Conservation (phyloP, 2,888 invertebrate genomes). For the Ariolimax columbianus region DNA sequence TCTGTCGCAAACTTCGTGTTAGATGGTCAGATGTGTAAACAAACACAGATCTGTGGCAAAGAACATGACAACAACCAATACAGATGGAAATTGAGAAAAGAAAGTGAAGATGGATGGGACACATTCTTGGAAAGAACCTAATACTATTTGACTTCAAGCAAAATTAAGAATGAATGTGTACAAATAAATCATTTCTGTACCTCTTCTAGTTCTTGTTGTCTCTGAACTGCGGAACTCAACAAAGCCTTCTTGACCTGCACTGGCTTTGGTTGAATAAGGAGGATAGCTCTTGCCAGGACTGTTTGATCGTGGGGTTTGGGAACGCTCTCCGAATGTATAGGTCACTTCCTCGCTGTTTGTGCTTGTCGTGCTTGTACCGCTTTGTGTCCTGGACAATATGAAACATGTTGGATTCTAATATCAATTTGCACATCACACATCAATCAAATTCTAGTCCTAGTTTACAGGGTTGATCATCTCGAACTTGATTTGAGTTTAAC, state of each 20-base stretch:
- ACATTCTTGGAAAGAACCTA: too few species aligned
- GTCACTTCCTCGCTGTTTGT: constrained; percentile 74
- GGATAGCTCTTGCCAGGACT: constrained; percentile 47
- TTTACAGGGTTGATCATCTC: too few species aligned
- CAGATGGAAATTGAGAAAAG: too few species aligned
- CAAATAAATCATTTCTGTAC: constrained; percentile 6
- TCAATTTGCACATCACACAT: not conserved
- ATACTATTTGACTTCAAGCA: too few species aligned
- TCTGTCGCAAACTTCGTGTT: too few species aligned
- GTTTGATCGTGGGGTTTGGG: constrained; percentile 46
- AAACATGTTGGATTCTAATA: not conserved
- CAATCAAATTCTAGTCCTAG: not conserved
- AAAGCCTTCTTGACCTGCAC: constrained; percentile 39
- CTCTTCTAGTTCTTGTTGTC: constrained; percentile 30
- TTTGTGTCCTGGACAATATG: constrained; percentile 59
- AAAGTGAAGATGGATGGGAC: too few species aligned
- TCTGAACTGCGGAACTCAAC: constrained; percentile 40
- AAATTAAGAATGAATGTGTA: not conserved
- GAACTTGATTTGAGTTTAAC: too few species aligned
- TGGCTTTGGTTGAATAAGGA: constrained; percentile 27
- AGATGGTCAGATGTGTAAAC: too few species aligned
- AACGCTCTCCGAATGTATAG: constrained; percentile 64
- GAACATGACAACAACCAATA: too few species aligned
- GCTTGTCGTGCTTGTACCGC: constrained; percentile 66
- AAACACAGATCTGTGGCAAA: too few species aligned